phyloP scores from a whole-genome alignment of 2,797 vertebrate species.

The Liparis tanakae region DNA sequence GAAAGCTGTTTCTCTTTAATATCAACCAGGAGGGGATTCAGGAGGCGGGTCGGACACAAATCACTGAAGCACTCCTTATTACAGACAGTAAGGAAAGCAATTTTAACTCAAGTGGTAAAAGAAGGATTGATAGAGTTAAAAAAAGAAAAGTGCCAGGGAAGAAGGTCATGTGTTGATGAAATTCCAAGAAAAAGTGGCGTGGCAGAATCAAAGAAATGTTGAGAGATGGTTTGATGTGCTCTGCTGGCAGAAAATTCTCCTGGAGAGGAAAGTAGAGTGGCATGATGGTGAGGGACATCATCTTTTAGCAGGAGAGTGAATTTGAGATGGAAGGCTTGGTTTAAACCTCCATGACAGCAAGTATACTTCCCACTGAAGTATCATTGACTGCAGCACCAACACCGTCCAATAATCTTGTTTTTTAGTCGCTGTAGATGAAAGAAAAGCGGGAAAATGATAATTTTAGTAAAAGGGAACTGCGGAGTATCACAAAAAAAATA shows the following conservation, averaged over 20 bases:
- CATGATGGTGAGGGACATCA: constrained; percentile 17
- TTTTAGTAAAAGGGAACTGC: constrained; percentile 10
- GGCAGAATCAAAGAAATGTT: constrained; percentile 41
- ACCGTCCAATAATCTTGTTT: constrained; percentile 8
- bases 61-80: constrained; percentile 69
- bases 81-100: constrained; percentile 55
- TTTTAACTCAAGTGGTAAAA: constrained; percentile 49
- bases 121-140: constrained; percentile 36
- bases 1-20: constrained; percentile 66
- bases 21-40: constrained; percentile 66
- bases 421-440: constrained; percentile 3
- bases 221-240: constrained; percentile 47
- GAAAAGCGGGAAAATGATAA: not conserved
- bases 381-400: constrained; percentile 34
- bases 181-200: constrained; percentile 26
- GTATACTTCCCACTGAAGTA: constrained; percentile 34
- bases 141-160: constrained; percentile 39
- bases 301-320: constrained; percentile 37
- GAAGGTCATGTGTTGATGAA: constrained; percentile 35
- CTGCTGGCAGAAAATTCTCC: constrained; percentile 29
- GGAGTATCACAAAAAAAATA: constrained; percentile 33
- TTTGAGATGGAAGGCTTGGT: constrained; percentile 34
- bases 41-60: constrained; percentile 67
- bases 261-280: constrained; percentile 18
- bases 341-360: constrained; percentile 37